Base-by-base conservation (phyloP, 2,797 vertebrate species). In the Ciconia nigra region DNA sequence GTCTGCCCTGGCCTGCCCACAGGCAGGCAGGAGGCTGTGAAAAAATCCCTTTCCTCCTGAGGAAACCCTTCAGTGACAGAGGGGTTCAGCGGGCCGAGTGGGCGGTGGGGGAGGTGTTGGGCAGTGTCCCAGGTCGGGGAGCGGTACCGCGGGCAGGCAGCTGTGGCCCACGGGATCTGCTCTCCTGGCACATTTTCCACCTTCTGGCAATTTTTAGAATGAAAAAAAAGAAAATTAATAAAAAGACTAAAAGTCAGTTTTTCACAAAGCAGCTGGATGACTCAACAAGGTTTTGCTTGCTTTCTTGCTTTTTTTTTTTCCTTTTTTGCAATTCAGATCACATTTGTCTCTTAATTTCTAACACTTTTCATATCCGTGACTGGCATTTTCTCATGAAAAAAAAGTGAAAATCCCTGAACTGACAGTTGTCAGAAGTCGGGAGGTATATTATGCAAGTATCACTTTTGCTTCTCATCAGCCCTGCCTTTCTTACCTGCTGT, bases 11-110 rank as follows among this genome's bases (percentile, higher is more conserved):
- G 49, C 25, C 24, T 35, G 49, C 35, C 41, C 3, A 1, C 15
- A 58, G 39, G 44, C 0, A 1, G 49, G 14, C 29, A 67, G 49
- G 41, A 55, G 17, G 44, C 33, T 6, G 2, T 9, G 62, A 67
- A 52, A 57, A 47, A 58, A 49, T 22, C 10, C 9, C 7, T 47
- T 35, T 44, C 3, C 37, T 70, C 21, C 20, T 29, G 46, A 85
- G 58, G 57, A 91, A 79, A 52, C 15, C 37, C 37, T 47, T 29
- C 26, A 11, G 26, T 5, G 20, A 18, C 15, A 37, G 42, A 44
- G 51, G 15, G 10, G 35, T 5, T 73, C 42, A 24, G 33, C 1
- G 4, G 20, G 22, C 15, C 0, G 1, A 42, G 16, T 0, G 4
- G 39, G 61, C 1, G 3, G 51, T 15, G 25, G 47, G 44, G 17